Conservation (phyloP, 2,797 vertebrate genomes). For the Australoheros facetus region DNA sequence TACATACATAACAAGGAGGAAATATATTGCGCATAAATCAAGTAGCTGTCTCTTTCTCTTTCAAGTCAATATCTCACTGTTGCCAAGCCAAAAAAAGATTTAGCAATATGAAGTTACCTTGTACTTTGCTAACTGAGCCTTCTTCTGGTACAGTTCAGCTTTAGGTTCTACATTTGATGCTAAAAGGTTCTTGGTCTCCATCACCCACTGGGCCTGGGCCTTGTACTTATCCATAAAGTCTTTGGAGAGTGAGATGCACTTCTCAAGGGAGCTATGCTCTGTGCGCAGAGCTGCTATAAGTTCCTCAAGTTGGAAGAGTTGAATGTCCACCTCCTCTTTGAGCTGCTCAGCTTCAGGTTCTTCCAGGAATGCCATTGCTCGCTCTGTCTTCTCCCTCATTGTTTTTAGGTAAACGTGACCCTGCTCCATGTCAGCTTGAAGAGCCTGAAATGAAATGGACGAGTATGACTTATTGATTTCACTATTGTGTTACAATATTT, state of each 20-base stretch:
- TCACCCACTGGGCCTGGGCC: constrained; percentile 87
- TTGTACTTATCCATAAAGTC: constrained; percentile 94
- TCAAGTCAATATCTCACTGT: background rate
- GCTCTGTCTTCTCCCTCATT: constrained; percentile 88
- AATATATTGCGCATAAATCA: background rate
- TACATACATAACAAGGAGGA: constrained; percentile 48
- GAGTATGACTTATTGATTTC: background rate
- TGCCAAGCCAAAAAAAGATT: background rate
- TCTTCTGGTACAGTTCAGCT: constrained; percentile 96
- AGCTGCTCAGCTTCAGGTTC: constrained; percentile 82
- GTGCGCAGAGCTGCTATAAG: constrained; percentile 84
- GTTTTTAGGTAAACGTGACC: constrained; percentile 91
- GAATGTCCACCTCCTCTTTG: constrained; percentile 80
- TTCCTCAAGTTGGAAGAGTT: constrained; percentile 82
- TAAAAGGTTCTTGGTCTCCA: constrained; percentile 86
- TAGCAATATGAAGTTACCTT: constrained; percentile 77
- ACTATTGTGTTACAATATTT: constrained; percentile 1
- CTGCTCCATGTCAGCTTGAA: constrained; percentile 90
- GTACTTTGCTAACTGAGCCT: constrained; percentile 95
- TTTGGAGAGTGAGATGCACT: constrained; percentile 89
- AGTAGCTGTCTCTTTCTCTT: background rate
- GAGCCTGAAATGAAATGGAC: constrained; percentile 61
- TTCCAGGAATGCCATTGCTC: constrained; percentile 85
- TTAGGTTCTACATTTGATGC: constrained; percentile 86
- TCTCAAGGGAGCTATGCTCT: constrained; percentile 88